These are phyloP conservation scores for Cheilosia variabilis DNA, from an alignment of 2,888 invertebrate species.

Conservation along the genomic window DNA sequence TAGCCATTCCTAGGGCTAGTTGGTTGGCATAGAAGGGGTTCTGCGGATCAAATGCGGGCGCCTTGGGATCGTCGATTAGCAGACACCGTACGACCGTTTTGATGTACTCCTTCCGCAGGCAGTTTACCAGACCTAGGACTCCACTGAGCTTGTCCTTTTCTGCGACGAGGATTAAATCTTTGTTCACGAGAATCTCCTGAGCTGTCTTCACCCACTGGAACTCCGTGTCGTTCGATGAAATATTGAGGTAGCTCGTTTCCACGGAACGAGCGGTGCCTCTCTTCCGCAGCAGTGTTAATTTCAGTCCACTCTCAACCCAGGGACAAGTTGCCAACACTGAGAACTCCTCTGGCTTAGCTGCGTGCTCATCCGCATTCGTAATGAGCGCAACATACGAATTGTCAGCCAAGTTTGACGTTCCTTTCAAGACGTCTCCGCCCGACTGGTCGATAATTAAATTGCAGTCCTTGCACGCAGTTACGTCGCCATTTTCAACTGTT, in stretches of 20 bases:
- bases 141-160: conserved; percentile 89
- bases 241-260: conserved; percentile 65
- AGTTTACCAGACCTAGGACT: conserved; percentile 92
- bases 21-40: conserved; percentile 87
- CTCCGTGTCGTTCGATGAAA: conserved; percentile 75
- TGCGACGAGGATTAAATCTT: conserved; percentile 85
- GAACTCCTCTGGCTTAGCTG: conserved; percentile 4
- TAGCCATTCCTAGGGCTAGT: conserved; percentile 88
- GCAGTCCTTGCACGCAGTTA: conserved; percentile 79
- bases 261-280: not conserved
- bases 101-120: conserved; percentile 91
- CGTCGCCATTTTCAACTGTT: conserved; percentile 85
- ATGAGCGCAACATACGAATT: conserved; percentile 29
- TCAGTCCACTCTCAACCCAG: conserved; percentile 3
- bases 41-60: conserved; percentile 87
- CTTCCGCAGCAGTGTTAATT: conserved; percentile 27
- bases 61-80: conserved; percentile 86
- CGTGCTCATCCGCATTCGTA: not conserved
- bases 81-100: conserved; percentile 86
- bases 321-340: conserved; percentile 32
- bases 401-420: conserved; percentile 82
- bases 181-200: conserved; percentile 61
- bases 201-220: conserved; percentile 77
- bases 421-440: conserved; percentile 52
- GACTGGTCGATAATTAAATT: conserved; percentile 76